Base-by-base conservation (phyloP, 2,113 vertebrate species). In the Clarias macrocephalus region DNA sequence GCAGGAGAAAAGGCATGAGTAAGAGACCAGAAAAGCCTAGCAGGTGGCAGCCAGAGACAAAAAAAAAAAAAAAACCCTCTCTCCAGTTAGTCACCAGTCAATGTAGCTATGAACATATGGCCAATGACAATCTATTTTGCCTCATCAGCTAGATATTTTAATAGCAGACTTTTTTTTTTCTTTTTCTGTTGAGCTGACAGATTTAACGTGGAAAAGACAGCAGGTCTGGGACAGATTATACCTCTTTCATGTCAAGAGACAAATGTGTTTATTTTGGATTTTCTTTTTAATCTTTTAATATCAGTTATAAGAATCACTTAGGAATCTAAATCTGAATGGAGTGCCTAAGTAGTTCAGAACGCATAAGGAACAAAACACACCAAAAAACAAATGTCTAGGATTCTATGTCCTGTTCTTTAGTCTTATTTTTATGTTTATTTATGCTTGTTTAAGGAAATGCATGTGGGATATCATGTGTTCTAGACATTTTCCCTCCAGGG, bases 121-220 rank as follows among this genome's bases (percentile, higher is more conserved):
- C 10, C 18, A 52, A 25, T 82, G 70, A 68, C 70, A 77, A n/a
- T 54, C 23, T 60, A 84, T 30, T 83, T 79, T 60, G 80, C 62
- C 60, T 83, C 25, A 66, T 48, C 80, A 86, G 84, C 37, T 54
- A 33, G 60, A 56, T 86, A 48, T 57, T 86, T 77, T 79, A 72
- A 63, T 63, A 82, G 25, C 54, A 86, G 30, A 60, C 80, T 13
- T 33, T 60, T 82, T 3, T 48, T 48, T 4, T 4, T 42, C 3
- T 42, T 48, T 48, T 48, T 48, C 48, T 62, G 79, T 62, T 82
- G 19, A 57, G 57, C 37, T 54, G 86, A 57, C 86, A 87, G 25
- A 59, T 73, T 60, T 42, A 10, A 30, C 25, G 79, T 28, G 37
- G 37, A 72, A 82, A 75, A 82, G 18, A 70, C 85, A 57, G 85